Percentiles rank a stretch among this genome's conserved stretches.
phyloP scores from a whole-genome alignment of 1,140 invertebrate species.

The Apocrypta bakeri region DNA sequence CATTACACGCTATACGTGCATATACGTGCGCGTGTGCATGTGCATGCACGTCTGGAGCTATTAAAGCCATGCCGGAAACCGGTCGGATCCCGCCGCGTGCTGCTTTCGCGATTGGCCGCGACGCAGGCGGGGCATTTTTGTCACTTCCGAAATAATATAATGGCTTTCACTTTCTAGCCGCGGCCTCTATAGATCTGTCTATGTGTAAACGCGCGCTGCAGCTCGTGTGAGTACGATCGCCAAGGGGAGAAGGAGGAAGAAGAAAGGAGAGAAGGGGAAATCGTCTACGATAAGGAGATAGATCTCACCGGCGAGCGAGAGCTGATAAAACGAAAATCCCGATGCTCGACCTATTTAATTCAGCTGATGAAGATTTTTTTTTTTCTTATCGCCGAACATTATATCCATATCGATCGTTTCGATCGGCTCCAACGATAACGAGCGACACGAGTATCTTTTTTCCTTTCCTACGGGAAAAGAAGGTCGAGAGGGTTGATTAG shows the following conservation, averaged over 20 bases:
- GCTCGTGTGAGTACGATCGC: too few relatives aligned
- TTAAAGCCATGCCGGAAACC: conserved; percentile 63
- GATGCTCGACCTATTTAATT: conserved; percentile 14
- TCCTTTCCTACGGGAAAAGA: neutral
- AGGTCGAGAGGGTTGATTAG: neutral
- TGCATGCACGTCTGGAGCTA: conserved; percentile 51
- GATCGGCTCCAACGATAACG: conserved; percentile 11
- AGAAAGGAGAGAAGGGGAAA: too few relatives aligned
- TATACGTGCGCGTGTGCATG: too few relatives aligned
- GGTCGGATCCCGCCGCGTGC: conserved; percentile 64
- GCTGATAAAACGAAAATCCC: conserved; percentile 27
- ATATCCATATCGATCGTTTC: conserved; percentile 23
- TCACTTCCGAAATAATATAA: conserved; percentile 70
- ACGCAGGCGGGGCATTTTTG: conserved; percentile 62
- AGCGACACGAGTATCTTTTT: too few relatives aligned
- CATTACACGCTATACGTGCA: neutral
- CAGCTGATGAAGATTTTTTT: neutral
- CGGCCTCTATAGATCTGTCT: conserved; percentile 2
- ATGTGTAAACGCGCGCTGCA: too few relatives aligned
- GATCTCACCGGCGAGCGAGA: conserved; percentile 15
- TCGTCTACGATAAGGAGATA: conserved; percentile 22
- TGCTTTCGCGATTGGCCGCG: conserved; percentile 65
- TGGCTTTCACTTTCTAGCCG: conserved; percentile 71
- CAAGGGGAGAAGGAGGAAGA: too few relatives aligned
- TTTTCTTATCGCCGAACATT: neutral